Evolutionary conservation across 2,797 vertebrate species (phyloP).

Genomic region (Taeniopygia guttata): DNA sequence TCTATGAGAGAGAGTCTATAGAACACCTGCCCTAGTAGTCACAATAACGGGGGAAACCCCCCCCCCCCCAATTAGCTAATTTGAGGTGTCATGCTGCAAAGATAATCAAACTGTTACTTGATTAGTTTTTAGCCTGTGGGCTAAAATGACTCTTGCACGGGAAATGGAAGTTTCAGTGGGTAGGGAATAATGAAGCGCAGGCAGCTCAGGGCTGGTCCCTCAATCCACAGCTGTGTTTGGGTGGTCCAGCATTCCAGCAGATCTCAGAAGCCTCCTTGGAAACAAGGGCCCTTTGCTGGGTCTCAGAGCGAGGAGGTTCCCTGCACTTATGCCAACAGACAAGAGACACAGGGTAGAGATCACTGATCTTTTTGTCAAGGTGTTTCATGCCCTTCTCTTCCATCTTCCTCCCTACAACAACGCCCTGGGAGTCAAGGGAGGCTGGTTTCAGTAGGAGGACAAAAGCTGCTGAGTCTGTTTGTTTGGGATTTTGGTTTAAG

Average conservation of each 20-base stretch:
- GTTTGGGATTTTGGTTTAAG: not conserved
- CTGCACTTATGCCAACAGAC: fast-evolving
- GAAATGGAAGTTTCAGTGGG: not conserved
- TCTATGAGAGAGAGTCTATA: too few relatives aligned
- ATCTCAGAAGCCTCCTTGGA: fast-evolving
- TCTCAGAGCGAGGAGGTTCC: fast-evolving
- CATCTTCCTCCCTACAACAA: not conserved
- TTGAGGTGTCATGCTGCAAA: not conserved
- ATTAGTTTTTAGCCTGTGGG: not conserved
- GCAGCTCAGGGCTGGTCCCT: not conserved
- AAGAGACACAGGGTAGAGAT: not conserved
- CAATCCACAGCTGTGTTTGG: fast-evolving
- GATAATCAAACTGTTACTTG: not conserved
- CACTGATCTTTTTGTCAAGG: not conserved
- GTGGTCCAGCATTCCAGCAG: not conserved
- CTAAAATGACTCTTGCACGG: not conserved
- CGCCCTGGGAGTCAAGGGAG: not conserved
- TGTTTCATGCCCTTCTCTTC: not conserved
- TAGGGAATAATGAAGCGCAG: not conserved
- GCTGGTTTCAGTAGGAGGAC: not conserved
- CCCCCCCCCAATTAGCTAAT: not conserved
- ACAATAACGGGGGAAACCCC: not conserved
- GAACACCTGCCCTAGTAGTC: not conserved
- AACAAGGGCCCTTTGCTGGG: not conserved
- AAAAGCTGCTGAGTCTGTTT: not conserved